phyloP scores from a whole-genome alignment of 2,113 vertebrate species.

The Pogona vitticeps region DNA sequence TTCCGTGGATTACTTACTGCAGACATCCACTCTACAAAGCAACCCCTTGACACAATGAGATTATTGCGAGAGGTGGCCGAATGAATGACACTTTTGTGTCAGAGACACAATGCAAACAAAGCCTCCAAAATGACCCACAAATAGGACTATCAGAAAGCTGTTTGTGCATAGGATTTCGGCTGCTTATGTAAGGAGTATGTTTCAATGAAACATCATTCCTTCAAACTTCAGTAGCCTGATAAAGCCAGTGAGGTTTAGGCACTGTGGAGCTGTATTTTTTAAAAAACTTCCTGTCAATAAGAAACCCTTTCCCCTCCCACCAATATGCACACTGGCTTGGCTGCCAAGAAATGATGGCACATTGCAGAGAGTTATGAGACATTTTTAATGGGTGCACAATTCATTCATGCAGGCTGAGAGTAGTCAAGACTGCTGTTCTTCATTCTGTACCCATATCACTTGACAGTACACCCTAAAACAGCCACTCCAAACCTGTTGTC shows the following conservation, averaged over 20 bases:
- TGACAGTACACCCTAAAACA: background rate
- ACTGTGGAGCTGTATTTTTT: background rate
- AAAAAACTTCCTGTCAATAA: too few relatives aligned
- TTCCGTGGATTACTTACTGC: conserved; percentile 76
- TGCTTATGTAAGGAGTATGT: background rate
- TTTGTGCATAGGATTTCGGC: conserved; percentile 47
- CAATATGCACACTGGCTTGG: background rate
- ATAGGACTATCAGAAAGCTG: conserved; percentile 51
- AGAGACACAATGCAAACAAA: conserved; percentile 62
- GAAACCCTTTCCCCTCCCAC: background rate
- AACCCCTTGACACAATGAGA: conserved; percentile 75
- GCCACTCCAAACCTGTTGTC: background rate
- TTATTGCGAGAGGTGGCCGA: conserved; percentile 71
- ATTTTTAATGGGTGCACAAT: background rate
- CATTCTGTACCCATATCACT: background rate
- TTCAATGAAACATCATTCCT: background rate
- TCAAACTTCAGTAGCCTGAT: background rate
- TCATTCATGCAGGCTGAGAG: background rate
- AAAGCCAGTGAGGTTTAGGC: background rate
- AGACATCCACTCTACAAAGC: conserved; percentile 72
- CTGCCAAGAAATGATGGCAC: background rate
- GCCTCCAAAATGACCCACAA: conserved; percentile 63
- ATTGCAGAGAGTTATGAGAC: background rate
- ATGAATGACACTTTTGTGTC: conserved; percentile 72
- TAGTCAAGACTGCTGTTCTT: background rate